Evolutionary conservation across 2,888 invertebrate species (phyloP).

Genomic region (Altica lythri): DNA sequence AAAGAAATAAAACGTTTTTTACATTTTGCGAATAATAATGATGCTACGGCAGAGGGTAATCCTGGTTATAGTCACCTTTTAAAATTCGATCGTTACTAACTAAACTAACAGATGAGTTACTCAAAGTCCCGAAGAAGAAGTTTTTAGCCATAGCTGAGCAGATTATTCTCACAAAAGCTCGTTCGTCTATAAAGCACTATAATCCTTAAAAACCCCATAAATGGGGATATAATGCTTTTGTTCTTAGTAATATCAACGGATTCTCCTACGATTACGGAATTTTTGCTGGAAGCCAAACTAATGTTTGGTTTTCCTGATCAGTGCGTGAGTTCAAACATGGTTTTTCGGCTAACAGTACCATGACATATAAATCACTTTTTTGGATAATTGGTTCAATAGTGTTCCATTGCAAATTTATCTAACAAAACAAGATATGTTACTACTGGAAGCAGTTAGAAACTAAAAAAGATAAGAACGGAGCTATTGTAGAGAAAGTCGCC

Average conservation of each 20-base stretch:
- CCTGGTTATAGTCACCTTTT: neutral
- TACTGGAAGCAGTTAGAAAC: conserved; percentile 1
- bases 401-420: neutral
- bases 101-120: neutral
- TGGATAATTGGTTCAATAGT: too few species aligned
- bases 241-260: conserved; percentile 12
- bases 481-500: conserved; percentile 2
- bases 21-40: conserved; percentile 3
- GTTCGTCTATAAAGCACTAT: conserved; percentile 6
- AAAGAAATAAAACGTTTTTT: conserved; percentile 11
- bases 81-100: neutral
- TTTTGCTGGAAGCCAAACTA: neutral
- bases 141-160: conserved; percentile 2
- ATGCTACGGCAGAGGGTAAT: neutral
- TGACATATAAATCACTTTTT: too few species aligned
- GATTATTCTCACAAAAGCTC: conserved; percentile 2
- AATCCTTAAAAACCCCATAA: conserved; percentile 11
- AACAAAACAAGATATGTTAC: neutral
- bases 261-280: neutral
- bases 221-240: conserved; percentile 18
- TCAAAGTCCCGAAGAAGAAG: too few species aligned
- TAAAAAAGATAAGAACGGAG: conserved; percentile 1
- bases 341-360: too few species aligned
- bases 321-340: neutral
- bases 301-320: neutral